Conservation (phyloP, 2,113 vertebrate species). For the Chamaea fasciata region DNA sequence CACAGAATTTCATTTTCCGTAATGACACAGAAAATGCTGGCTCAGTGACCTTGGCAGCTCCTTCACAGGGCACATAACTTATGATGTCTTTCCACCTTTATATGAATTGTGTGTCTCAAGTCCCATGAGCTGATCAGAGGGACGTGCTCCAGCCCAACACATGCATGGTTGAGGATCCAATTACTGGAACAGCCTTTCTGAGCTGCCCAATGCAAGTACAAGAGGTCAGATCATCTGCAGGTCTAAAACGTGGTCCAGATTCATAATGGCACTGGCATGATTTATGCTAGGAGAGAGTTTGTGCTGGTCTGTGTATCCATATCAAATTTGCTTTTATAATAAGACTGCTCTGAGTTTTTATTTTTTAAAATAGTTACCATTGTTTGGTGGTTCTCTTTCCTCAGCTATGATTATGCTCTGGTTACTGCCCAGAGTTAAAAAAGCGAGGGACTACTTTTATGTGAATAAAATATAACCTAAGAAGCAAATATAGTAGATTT, state of each 20-base stretch:
- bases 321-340: neutral
- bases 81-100: neutral
- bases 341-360: neutral
- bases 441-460: neutral
- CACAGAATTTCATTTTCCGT: conserved; percentile 40
- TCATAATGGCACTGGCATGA: neutral
- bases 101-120: neutral
- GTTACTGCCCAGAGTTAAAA: neutral
- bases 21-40: neutral
- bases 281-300: neutral
- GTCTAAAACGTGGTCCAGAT: neutral
- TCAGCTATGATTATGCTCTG: neutral
- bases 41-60: conserved; percentile 29
- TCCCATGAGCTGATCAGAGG: neutral
- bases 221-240: neutral
- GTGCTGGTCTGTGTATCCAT: neutral
- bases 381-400: neutral
- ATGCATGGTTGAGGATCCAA: neutral
- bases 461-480: neutral
- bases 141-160: neutral
- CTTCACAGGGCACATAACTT: neutral
- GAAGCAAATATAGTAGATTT: neutral
- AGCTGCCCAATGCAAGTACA: neutral
- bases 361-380: neutral
- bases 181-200: neutral